Conservation (phyloP, 1,140 invertebrate genomes). For the Zaprionus davidi region DNA sequence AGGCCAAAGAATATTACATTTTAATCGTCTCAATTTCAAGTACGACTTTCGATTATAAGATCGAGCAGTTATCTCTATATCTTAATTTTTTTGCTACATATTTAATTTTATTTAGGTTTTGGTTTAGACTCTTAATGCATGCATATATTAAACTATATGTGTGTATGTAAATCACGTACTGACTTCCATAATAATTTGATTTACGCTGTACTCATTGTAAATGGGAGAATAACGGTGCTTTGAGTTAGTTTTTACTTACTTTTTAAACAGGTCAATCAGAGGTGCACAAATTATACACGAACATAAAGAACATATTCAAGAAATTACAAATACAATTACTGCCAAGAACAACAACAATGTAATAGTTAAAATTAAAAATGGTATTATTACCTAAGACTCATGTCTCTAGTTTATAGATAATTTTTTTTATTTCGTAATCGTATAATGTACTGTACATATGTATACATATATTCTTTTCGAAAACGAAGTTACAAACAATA, state of each 20-base stretch:
- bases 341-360: slow-evolving; percentile 8
- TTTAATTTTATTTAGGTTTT: not conserved
- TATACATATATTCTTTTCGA: slow-evolving; percentile 17
- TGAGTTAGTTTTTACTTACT: not conserved
- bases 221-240: not conserved
- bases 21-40: not conserved
- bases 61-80: not conserved
- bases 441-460: slow-evolving; percentile 23
- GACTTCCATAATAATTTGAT: slow-evolving; percentile 3
- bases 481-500: slow-evolving; percentile 23
- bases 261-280: slow-evolving; percentile 6
- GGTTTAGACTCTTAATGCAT: not conserved
- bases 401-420: slow-evolving; percentile 5
- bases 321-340: slow-evolving; percentile 7
- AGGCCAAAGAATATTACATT: slow-evolving; percentile 4
- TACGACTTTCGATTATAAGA: not conserved
- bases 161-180: not conserved
- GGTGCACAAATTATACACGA: slow-evolving; percentile 12
- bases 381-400: slow-evolving; percentile 7
- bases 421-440: slow-evolving; percentile 22
- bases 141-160: not conserved
- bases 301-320: slow-evolving; percentile 8
- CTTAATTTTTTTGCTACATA: not conserved
- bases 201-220: not conserved
- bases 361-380: slow-evolving; percentile 9